Evolutionary conservation across 2,888 invertebrate species (phyloP).

Genomic region (Halocaridina rubra): DNA sequence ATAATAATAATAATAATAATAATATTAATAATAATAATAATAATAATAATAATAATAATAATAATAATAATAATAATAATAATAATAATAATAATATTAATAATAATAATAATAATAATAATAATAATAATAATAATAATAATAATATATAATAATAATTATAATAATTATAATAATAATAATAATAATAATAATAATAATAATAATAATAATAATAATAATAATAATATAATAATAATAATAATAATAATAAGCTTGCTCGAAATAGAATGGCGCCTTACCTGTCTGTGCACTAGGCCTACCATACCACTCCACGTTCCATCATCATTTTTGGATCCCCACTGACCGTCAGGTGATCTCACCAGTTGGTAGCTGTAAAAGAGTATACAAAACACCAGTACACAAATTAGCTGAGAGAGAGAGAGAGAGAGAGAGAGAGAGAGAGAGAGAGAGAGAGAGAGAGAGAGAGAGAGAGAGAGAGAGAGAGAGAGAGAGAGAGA

Average conservation of each 20-base stretch:
- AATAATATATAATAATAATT: too few species aligned
- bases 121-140: background rate
- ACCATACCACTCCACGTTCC: background rate
- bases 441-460: too few species aligned
- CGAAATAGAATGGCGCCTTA: background rate
- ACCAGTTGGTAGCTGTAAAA: background rate
- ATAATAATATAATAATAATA: background rate
- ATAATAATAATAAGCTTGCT: background rate
- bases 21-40: too few species aligned
- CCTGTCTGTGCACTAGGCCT: background rate
- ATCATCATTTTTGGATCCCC: background rate
- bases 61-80: background rate
- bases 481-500: too few species aligned
- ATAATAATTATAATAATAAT: too few species aligned
- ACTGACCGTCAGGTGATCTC: background rate
- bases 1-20: background rate
- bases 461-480: too few species aligned
- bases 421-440: too few species aligned
- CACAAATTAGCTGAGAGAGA: too few species aligned
- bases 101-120: background rate
- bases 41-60: too few species aligned
- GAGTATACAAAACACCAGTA: too few species aligned
- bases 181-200: background rate
- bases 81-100: background rate
- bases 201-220: background rate